Evolutionary conservation across 2,113 vertebrate genomes (phyloP).

Genomic region (Crotalus tigris): DNA sequence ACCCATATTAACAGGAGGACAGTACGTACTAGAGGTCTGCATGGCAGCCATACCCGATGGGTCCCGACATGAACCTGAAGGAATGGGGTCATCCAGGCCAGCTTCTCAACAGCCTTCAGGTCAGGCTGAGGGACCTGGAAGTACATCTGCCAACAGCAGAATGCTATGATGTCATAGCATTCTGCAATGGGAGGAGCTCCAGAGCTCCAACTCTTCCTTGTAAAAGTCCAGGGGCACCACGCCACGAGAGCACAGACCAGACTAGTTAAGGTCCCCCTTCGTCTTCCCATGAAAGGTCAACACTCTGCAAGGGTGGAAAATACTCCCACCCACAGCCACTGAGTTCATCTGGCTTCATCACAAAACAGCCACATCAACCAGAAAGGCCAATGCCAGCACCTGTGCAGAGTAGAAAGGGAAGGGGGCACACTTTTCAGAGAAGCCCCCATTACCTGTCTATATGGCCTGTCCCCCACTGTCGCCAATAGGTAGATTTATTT

Average conservation of each 20-base stretch:
- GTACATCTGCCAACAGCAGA: slow-evolving; percentile 36
- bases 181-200: slow-evolving; percentile 4
- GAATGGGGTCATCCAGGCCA: slow-evolving; percentile 30
- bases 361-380: not conserved
- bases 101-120: slow-evolving; percentile 36
- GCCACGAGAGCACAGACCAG: not conserved
- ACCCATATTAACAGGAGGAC: slow-evolving; percentile 11
- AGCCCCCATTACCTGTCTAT: not conserved
- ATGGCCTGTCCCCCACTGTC: not conserved
- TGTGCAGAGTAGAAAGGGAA: not conserved
- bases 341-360: not conserved
- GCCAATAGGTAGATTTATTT: not conserved
- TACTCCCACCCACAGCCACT: not conserved
- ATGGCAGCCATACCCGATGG: slow-evolving; percentile 26
- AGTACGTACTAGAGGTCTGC: slow-evolving; percentile 35
- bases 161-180: slow-evolving; percentile 27
- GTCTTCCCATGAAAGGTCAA: not conserved
- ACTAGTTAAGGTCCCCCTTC: not conserved
- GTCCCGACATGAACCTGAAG: slow-evolving; percentile 35
- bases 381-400: not conserved
- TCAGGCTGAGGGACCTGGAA: slow-evolving; percentile 35
- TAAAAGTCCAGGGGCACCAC: not conserved
- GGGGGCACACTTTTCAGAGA: not conserved
- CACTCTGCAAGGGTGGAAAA: not conserved
- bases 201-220: not conserved